Evolutionary conservation across 2,113 vertebrate genomes (phyloP).

Genomic region (Paradisaea rubra): DNA sequence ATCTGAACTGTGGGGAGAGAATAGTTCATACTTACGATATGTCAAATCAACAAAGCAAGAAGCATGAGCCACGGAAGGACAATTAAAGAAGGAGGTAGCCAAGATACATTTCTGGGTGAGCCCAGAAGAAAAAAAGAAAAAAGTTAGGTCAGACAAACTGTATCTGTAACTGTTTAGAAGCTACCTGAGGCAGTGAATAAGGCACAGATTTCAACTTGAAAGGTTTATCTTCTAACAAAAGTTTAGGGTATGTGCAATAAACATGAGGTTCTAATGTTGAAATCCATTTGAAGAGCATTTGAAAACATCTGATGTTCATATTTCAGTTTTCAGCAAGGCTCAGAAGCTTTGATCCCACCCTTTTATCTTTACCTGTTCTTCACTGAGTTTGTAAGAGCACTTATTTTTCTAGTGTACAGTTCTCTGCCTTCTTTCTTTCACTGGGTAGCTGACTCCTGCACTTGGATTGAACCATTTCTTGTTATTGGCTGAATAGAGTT

Average conservation of each 20-base stretch:
- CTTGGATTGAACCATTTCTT: background rate
- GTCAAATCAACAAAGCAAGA: background rate
- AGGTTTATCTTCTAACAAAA: conserved; percentile 26
- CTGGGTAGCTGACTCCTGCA: background rate
- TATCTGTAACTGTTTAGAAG: conserved; percentile 1
- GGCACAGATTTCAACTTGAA: conserved; percentile 26
- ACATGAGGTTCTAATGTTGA: conserved; percentile 27
- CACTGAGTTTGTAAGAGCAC: background rate
- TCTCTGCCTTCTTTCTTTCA: background rate
- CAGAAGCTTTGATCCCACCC: conserved; percentile 10
- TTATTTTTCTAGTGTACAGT: background rate
- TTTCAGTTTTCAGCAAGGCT: conserved; percentile 21
- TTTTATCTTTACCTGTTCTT: conserved; percentile 45
- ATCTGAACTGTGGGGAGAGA: background rate
- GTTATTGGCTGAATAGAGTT: background rate
- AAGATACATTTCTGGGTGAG: background rate
- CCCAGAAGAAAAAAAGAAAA: background rate
- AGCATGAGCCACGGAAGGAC: background rate
- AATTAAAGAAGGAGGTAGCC: background rate
- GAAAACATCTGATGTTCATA: conserved; percentile 44
- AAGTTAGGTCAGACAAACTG: background rate
- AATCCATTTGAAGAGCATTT: background rate
- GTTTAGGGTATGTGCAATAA: background rate
- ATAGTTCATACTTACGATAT: background rate
- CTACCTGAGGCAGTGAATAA: background rate